These are phyloP conservation scores for Tanytarsus gracilentus DNA, from an alignment of 2,888 invertebrate genomes.

Conservation along the genomic window DNA sequence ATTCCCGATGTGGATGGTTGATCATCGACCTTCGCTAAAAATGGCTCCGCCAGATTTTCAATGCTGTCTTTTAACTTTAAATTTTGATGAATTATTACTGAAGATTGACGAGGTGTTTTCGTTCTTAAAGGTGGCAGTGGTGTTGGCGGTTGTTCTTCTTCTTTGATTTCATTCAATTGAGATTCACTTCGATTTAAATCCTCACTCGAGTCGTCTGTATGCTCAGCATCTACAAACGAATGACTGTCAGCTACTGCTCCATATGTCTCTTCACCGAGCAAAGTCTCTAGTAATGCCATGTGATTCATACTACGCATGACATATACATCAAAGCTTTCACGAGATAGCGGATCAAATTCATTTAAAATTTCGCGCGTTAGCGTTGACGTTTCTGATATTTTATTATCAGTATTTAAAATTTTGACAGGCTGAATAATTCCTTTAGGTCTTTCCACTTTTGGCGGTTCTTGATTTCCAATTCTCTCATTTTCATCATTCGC, in stretches of 20 bases:
- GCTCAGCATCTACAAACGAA: slow-evolving; percentile 30
- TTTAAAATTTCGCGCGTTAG: slow-evolving; percentile 50
- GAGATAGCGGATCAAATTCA: slow-evolving; percentile 59
- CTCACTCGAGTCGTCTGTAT: slow-evolving; percentile 43
- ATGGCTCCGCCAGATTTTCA: slow-evolving; percentile 32
- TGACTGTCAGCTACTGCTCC: slow-evolving; percentile 47
- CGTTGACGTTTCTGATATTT: not conserved
- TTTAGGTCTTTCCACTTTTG: not conserved
- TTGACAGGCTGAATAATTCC: not conserved
- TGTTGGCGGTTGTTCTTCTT: slow-evolving; percentile 33
- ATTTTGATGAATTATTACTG: slow-evolving; percentile 25
- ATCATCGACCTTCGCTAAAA: slow-evolving; percentile 29
- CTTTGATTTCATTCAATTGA: slow-evolving; percentile 37
- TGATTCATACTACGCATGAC: slow-evolving; percentile 45
- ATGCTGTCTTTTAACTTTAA: slow-evolving; percentile 28
- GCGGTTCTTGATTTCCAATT: slow-evolving; percentile 34
- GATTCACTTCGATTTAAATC: slow-evolving; percentile 54
- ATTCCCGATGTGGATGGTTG: not conserved
- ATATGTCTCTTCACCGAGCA: slow-evolving; percentile 60
- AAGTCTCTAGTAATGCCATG: slow-evolving; percentile 54
- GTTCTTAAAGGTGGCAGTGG: slow-evolving; percentile 29
- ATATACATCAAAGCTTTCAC: slow-evolving; percentile 32
- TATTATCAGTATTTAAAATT: not conserved
- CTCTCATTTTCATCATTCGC: slow-evolving; percentile 34
- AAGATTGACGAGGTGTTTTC: not conserved